These are phyloP conservation scores for Nomada hirtipes DNA, from an alignment of 2,888 invertebrate species.

Conservation along the genomic window DNA sequence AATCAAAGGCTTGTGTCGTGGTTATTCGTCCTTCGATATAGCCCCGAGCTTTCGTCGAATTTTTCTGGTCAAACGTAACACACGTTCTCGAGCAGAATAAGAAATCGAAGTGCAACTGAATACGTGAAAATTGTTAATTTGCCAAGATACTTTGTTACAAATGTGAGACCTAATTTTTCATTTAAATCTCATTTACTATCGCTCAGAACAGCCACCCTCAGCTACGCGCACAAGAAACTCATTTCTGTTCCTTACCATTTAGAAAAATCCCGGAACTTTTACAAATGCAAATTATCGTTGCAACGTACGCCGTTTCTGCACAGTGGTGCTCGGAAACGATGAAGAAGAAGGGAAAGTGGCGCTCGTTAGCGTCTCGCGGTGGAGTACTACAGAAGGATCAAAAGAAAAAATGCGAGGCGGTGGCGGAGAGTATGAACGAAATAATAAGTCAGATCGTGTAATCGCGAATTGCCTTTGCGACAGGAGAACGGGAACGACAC, in stretches of 20 bases:
- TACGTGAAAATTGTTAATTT: no score
- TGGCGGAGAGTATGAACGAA: conserved; percentile 5
- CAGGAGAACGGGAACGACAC: conserved; percentile 35
- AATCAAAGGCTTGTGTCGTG: neutral
- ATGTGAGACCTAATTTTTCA: no score
- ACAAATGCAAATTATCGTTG: neutral
- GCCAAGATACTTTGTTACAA: no score
- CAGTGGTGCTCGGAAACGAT: neutral
- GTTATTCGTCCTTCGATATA: neutral
- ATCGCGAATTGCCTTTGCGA: conserved; percentile 25
- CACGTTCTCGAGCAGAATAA: no score
- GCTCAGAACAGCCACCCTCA: no score
- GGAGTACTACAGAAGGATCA: neutral
- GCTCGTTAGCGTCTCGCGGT: conserved; percentile 29
- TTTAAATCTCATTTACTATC: no score
- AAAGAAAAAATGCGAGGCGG: conserved; percentile 8
- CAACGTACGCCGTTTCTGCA: neutral
- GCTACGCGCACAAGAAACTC: no score
- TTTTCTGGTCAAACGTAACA: no score
- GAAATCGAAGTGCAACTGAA: no score
- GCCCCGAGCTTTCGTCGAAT: no score
- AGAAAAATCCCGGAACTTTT: neutral
- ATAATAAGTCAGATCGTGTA: conserved; percentile 28
- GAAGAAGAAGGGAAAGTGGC: conserved; percentile 14
- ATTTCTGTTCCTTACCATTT: no score